A percentile compares a stretch with the other conserved stretches of the same genome.
These are phyloP conservation scores for Coluber constrictor DNA, from an alignment of 2,797 vertebrate genomes.

Conservation along the genomic window DNA sequence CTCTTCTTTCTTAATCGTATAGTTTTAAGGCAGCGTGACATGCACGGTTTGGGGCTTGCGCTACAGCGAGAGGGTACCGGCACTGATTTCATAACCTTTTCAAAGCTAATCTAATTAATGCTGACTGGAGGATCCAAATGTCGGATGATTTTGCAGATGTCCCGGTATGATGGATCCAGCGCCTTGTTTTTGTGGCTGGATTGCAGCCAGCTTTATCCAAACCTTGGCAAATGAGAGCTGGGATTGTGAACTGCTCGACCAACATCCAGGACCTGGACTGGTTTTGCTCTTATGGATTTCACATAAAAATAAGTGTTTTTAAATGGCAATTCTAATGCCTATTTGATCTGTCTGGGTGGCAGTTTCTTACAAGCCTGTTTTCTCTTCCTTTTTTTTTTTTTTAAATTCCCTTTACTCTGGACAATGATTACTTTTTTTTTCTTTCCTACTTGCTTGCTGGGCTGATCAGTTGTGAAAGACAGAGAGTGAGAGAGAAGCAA, in stretches of 20 bases:
- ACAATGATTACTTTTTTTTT: constrained; percentile 45
- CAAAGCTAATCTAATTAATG: constrained; percentile 24
- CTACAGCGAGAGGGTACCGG: not conserved
- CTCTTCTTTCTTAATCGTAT: not conserved
- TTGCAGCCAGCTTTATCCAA: constrained; percentile 53
- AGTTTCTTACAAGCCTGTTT: constrained; percentile 47
- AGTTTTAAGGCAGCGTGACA: not conserved
- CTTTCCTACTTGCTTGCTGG: constrained; percentile 9
- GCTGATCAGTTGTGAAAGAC: constrained; percentile 45
- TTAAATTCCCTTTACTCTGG: constrained; percentile 36
- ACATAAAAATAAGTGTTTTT: constrained; percentile 45
- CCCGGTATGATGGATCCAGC: constrained; percentile 50
- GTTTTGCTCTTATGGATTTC: constrained; percentile 29
- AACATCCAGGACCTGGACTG: constrained; percentile 21
- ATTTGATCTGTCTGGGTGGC: constrained; percentile 50
- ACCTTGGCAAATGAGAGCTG: constrained; percentile 50
- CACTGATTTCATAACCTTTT: constrained; percentile 40
- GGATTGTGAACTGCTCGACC: constrained; percentile 50
- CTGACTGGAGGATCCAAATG: constrained; percentile 40
- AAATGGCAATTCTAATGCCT: constrained; percentile 45
- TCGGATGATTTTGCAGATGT: constrained; percentile 48
- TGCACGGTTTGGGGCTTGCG: not conserved
- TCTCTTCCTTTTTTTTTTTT: constrained; percentile 41
- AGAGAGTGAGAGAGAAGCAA: constrained; percentile 35
- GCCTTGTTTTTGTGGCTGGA: constrained; percentile 66